Conservation (phyloP, 92 coral and sea anemone species). For the Porites cylindrica region DNA sequence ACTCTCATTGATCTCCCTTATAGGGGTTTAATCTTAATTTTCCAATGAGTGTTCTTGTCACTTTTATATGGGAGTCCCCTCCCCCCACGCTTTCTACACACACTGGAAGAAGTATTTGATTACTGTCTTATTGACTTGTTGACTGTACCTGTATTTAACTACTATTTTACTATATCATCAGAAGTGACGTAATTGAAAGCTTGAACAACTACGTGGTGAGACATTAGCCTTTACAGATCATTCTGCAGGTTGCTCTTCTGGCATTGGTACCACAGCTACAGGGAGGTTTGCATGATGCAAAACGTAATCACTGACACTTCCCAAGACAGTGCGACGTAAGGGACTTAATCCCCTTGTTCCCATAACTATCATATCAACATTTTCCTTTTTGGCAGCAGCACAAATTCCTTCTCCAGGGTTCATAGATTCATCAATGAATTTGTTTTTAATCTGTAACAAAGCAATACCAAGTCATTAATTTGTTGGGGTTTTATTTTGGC, state of each 20-base stretch:
- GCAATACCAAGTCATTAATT: not conserved
- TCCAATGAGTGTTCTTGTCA: no score
- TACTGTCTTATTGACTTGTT: not conserved
- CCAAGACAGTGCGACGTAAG: conserved; percentile 82
- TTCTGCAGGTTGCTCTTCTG: conserved; percentile 6
- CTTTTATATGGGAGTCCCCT: no score
- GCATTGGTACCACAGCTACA: conserved; percentile 69
- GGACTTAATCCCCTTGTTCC: conserved; percentile 74
- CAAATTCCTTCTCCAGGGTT: conserved; percentile 60
- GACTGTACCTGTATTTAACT: not conserved
- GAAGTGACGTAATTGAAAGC: conserved; percentile 6
- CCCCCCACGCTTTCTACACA: no score
- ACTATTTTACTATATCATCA: not conserved
- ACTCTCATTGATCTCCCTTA: no score
- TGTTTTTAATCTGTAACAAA: not conserved
- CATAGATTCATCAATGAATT: conserved; percentile 3
- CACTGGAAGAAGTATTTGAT: no score
- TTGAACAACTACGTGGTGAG: not conserved
- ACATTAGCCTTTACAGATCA: not conserved
- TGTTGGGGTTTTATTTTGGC: no score
- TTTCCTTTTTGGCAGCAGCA: conserved; percentile 42
- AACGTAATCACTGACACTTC: conserved; percentile 85
- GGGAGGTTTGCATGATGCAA: conserved; percentile 74
- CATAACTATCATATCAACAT: conserved; percentile 69
- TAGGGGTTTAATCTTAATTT: no score